Evolutionary conservation across 2,797 vertebrate species (phyloP).

Genomic region (Meda fulgida): DNA sequence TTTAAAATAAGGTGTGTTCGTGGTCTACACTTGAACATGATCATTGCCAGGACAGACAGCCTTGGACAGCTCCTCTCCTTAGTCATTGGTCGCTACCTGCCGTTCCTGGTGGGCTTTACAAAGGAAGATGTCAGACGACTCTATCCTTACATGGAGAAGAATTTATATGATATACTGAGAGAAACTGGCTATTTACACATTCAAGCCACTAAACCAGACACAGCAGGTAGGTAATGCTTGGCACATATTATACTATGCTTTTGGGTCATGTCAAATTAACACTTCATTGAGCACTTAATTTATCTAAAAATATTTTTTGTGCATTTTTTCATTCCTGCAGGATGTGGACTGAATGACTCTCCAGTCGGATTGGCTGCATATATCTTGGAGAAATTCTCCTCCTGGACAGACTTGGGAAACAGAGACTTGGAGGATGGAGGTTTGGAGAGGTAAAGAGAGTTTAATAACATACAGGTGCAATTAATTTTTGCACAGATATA

Average conservation of each 20-base stretch:
- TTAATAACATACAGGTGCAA: background rate
- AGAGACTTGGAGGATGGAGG: conserved; percentile 80
- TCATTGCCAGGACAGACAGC: background rate
- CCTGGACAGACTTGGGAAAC: conserved; percentile 82
- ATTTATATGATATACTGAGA: conserved; percentile 72
- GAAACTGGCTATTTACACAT: conserved; percentile 88
- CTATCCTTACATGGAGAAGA: conserved; percentile 85
- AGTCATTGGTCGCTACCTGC: conserved; percentile 83
- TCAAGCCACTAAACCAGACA: conserved; percentile 90
- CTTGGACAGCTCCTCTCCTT: conserved; percentile 69
- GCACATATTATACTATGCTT: conserved; percentile 51
- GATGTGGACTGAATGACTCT: conserved; percentile 85
- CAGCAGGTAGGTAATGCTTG: conserved; percentile 84
- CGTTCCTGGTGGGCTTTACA: conserved; percentile 85
- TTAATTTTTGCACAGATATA: background rate
- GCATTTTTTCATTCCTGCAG: conserved; percentile 66
- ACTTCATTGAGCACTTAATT: background rate
- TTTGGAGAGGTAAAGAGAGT: conserved; percentile 80
- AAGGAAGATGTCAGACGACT: conserved; percentile 79
- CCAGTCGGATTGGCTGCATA: conserved; percentile 89
- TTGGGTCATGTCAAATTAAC: background rate
- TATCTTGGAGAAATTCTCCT: conserved; percentile 90
- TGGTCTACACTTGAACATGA: conserved; percentile 85
- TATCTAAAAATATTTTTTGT: background rate
- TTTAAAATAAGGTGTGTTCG: conserved; percentile 77